Evolutionary conservation across 2,113 vertebrate species (phyloP).

Genomic region (Pygathrix nemaeus): DNA sequence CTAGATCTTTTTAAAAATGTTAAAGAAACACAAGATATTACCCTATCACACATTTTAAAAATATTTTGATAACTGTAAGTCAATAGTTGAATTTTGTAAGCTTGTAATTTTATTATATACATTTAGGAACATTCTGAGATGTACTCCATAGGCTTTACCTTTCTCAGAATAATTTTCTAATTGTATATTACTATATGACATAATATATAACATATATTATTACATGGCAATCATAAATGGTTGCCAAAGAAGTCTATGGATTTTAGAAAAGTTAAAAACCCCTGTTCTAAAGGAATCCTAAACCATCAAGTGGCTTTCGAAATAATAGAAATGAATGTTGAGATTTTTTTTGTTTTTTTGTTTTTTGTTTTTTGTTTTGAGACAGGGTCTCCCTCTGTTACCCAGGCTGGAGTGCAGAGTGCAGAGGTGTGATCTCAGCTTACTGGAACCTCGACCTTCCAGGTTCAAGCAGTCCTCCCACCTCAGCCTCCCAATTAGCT

Average conservation of each 20-base stretch:
- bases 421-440: too few species aligned
- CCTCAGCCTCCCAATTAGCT: too few species aligned
- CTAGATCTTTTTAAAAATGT: constrained; percentile 27
- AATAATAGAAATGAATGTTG: neutral
- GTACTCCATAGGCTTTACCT: neutral
- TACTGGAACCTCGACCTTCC: too few species aligned
- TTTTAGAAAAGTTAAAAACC: neutral
- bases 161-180: constrained; percentile 1
- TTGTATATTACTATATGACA: too few species aligned
- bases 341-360: neutral
- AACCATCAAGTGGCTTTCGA: neutral
- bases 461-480: too few species aligned
- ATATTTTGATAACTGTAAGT: constrained; percentile 55
- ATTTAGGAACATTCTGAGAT: constrained; percentile 16
- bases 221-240: neutral
- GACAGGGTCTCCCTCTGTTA: too few species aligned
- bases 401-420: too few species aligned
- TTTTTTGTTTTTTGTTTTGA: too few species aligned
- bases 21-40: constrained; percentile 40
- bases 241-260: neutral
- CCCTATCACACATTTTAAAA: neutral
- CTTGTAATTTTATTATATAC: neutral
- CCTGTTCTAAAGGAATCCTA: neutral
- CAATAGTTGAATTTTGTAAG: constrained; percentile 34
- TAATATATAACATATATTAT: too few species aligned